phyloP scores from a whole-genome alignment of 2,797 vertebrate species.

The Acanthurus lineatus region DNA sequence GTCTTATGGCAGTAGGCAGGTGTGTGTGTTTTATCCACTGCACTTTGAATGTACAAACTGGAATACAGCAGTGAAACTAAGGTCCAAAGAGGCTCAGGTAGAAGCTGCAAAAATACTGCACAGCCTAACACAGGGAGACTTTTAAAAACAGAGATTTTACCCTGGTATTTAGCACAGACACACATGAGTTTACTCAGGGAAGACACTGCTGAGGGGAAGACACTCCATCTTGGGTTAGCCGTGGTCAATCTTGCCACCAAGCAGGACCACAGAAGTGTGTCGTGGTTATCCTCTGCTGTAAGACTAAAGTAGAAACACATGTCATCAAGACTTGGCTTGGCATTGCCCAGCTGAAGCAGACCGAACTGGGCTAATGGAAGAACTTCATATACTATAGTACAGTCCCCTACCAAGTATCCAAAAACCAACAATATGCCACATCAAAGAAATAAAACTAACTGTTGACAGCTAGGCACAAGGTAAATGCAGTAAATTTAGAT shows the following conservation, averaged over 20 bases:
- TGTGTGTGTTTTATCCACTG: background rate
- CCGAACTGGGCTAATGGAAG: background rate
- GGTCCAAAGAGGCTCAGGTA: background rate
- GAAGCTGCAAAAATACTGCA: too few species aligned
- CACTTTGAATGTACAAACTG: background rate
- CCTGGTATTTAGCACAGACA: background rate
- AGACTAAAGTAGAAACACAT: background rate
- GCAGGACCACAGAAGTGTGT: background rate
- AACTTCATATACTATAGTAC: background rate
- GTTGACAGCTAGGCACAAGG: background rate
- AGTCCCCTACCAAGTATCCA: background rate
- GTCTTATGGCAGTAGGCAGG: background rate
- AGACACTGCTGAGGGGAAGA: background rate
- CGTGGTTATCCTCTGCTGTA: background rate
- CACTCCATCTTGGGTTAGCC: too few species aligned
- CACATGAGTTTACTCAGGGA: background rate
- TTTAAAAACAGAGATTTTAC: background rate
- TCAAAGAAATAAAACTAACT: background rate
- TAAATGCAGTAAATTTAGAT: background rate
- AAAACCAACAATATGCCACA: conserved; percentile 8
- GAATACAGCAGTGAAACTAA: background rate
- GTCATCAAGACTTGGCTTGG: background rate
- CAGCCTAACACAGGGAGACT: background rate
- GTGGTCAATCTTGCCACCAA: too few species aligned
- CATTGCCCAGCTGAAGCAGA: background rate